phyloP scores from a whole-genome alignment of 1,140 invertebrate species.

The Orius laevigatus region DNA sequence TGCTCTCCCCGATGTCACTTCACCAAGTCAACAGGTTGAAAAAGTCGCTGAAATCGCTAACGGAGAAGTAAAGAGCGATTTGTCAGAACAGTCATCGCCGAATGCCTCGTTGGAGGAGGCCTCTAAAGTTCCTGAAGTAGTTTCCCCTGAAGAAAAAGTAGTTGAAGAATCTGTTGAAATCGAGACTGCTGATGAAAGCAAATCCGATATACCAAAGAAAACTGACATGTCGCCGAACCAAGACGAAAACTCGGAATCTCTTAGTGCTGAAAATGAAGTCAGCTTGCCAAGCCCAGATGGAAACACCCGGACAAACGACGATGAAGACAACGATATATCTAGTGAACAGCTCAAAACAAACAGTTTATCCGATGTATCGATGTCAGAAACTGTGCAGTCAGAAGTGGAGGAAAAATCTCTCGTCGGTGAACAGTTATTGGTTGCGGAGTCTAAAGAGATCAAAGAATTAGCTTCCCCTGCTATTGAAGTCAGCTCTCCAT shows the following conservation, averaged over 20 bases:
- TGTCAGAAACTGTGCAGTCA: conserved; percentile 14
- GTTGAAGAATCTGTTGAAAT: neutral
- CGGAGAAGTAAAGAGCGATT: neutral
- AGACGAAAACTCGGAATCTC: neutral
- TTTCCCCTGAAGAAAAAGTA: neutral
- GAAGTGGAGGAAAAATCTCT: conserved; percentile 15
- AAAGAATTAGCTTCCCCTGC: too few species aligned
- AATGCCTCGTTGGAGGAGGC: too few species aligned
- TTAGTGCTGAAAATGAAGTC: neutral
- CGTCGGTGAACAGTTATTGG: neutral
- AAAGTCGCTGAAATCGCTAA: neutral
- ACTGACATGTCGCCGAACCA: neutral
- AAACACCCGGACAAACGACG: conserved; percentile 10
- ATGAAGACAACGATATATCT: conserved; percentile 18
- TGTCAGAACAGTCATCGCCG: too few species aligned
- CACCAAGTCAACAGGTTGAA: neutral
- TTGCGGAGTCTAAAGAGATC: too few species aligned
- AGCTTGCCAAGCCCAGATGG: neutral
- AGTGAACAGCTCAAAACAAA: conserved; percentile 19
- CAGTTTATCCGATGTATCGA: conserved; percentile 19
- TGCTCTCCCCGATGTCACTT: neutral
- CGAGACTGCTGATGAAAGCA: neutral
- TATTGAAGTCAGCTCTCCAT: too few species aligned
- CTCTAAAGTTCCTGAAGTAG: too few species aligned
- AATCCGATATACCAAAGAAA: neutral